phyloP scores from a whole-genome alignment of 2,797 vertebrate genomes.

The Sebastes paucispinis region DNA sequence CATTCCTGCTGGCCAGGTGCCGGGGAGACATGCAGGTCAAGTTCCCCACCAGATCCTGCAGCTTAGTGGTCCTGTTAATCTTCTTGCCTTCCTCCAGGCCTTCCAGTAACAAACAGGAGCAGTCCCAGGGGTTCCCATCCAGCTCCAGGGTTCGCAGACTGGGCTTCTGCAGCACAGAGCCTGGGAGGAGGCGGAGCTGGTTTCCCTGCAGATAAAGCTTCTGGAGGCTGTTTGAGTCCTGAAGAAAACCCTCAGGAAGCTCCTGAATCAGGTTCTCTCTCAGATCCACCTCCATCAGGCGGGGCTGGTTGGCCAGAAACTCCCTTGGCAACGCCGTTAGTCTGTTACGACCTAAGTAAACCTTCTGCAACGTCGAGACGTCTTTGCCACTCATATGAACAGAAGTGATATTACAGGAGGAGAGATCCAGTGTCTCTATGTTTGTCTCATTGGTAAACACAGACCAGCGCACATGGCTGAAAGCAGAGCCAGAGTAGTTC shows the following conservation, averaged over 20 bases:
- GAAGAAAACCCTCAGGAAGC: conserved; percentile 84
- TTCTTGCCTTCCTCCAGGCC: conserved; percentile 59
- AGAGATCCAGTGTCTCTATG: conserved; percentile 85
- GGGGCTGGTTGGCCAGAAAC: conserved; percentile 81
- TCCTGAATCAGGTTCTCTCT: conserved; percentile 81
- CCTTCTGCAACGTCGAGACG: conserved; percentile 65
- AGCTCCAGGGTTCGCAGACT: conserved; percentile 80
- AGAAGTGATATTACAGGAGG: conserved; percentile 80
- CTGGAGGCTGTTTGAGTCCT: conserved; percentile 76
- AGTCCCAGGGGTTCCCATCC: conserved; percentile 86
- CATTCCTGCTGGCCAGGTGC: conserved; percentile 55
- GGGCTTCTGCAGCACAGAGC: conserved; percentile 73
- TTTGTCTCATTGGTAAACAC: conserved; percentile 68
- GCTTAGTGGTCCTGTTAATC: conserved; percentile 50
- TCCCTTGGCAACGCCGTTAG: conserved; percentile 79
- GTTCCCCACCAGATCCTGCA: conserved; percentile 67
- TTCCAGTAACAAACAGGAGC: conserved; percentile 83
- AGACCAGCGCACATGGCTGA: conserved; percentile 81
- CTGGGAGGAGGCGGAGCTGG: conserved; percentile 76
- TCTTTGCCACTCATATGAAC: conserved; percentile 46
- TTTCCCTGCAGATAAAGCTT: conserved; percentile 84
- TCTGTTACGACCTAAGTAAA: conserved; percentile 84
- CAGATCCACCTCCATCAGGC: conserved; percentile 83
- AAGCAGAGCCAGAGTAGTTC: conserved; percentile 85
- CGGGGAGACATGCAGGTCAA: conserved; percentile 80